These are phyloP conservation scores for Pseudorhombus dupliciocellatus DNA, from an alignment of 2,113 vertebrate genomes.

Conservation along the genomic window DNA sequence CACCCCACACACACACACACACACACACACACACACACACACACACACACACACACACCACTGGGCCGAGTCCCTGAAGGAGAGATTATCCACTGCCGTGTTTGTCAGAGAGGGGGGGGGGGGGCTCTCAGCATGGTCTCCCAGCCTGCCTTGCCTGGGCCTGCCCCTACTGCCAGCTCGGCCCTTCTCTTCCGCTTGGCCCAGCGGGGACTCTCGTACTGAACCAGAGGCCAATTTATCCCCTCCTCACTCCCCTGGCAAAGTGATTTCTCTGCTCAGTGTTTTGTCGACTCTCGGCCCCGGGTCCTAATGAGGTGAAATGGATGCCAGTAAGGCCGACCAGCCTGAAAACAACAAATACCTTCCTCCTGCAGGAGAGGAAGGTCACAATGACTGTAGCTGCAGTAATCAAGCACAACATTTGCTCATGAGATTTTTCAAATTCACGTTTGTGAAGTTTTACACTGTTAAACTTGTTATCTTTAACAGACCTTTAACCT, in stretches of 20 bases:
- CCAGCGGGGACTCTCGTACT: constrained; percentile 76
- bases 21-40: too few relatives aligned
- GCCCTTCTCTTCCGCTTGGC: constrained; percentile 79
- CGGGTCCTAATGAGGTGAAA: constrained; percentile 81
- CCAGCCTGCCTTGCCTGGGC: constrained; percentile 77
- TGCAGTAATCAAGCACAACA: constrained; percentile 5
- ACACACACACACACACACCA: constrained; percentile 73
- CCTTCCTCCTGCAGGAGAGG: constrained; percentile 30
- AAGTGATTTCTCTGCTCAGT: constrained; percentile 73
- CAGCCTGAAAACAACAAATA: constrained; percentile 51
- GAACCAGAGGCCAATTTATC: constrained; percentile 78
- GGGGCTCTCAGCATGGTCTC: constrained; percentile 76
- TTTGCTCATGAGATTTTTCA: not conserved
- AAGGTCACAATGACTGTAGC: constrained; percentile 28
- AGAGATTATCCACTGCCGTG: constrained; percentile 80
- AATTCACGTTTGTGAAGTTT: not conserved
- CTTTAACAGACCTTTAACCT: too few relatives aligned
- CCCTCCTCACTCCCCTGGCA: constrained; percentile 66
- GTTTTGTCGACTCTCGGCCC: constrained; percentile 70
- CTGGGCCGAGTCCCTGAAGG: constrained; percentile 78
- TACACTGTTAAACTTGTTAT: not conserved
- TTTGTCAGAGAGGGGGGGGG: constrained; percentile 82
- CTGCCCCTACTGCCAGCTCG: constrained; percentile 80
- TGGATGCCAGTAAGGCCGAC: constrained; percentile 75
- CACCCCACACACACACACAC: too few relatives aligned